Conservation (phyloP, 1,140 invertebrate species). For the Pseudobourletiella spinata region DNA sequence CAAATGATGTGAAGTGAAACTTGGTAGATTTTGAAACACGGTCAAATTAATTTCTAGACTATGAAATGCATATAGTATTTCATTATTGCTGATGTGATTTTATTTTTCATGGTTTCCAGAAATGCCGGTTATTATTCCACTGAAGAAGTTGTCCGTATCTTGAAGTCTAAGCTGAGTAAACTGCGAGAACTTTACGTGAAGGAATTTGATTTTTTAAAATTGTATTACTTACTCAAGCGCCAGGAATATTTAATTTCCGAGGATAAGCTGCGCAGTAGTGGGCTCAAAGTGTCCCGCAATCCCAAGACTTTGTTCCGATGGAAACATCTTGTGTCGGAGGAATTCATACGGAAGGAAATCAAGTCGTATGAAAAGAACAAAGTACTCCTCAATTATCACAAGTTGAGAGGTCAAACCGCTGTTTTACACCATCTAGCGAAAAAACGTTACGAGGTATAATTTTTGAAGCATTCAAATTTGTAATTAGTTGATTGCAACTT, state of each 20-base stretch:
- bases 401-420: not conserved
- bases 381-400: not conserved
- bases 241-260: not conserved
- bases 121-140: constrained; percentile 8
- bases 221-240: constrained; percentile 1
- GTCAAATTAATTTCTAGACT: too few relatives aligned
- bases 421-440: not conserved
- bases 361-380: not conserved
- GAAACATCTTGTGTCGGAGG: not conserved
- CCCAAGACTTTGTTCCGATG: not conserved
- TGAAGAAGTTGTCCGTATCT: constrained; percentile 9
- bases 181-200: not conserved
- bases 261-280: not conserved
- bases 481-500: not conserved
- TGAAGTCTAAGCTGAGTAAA: not conserved
- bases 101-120: too few relatives aligned
- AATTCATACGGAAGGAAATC: not conserved
- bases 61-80: not conserved
- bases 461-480: not conserved
- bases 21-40: too few relatives aligned
- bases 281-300: not conserved
- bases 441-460: not conserved
- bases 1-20: too few relatives aligned
- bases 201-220: constrained; percentile 7
- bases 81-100: not conserved